Conservation (phyloP, 2,888 invertebrate species). For the Charanyca ferruginea region DNA sequence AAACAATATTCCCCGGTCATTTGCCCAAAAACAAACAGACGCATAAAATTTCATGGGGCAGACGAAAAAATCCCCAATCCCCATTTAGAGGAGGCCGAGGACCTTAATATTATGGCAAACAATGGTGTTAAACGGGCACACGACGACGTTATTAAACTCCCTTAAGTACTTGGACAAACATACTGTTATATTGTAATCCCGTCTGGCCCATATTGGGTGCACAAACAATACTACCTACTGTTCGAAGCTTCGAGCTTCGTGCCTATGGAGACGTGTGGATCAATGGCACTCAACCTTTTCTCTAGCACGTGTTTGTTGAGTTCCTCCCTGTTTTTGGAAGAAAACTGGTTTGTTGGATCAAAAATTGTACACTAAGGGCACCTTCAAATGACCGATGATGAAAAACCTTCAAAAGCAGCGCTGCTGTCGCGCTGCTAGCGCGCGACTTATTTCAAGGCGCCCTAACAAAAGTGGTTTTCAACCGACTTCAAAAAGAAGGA, state of each 20-base stretch:
- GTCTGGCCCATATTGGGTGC: conserved; percentile 40
- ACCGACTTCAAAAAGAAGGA: no score
- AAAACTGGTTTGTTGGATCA: background rate
- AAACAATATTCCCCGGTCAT: conserved; percentile 47
- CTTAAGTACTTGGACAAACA: conserved; percentile 55
- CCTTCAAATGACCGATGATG: no score
- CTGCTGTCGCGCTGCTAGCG: no score
- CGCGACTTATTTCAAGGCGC: no score
- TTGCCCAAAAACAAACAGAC: conserved; percentile 50
- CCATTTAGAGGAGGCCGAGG: conserved; percentile 48
- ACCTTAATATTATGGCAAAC: conserved; percentile 61
- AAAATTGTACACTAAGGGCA: background rate
- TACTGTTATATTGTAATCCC: conserved; percentile 47
- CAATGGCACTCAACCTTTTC: conserved; percentile 50
- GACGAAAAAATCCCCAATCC: conserved; percentile 54
- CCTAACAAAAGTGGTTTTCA: no score
- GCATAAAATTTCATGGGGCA: conserved; percentile 59
- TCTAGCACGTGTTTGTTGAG: background rate
- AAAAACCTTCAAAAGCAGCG: no score
- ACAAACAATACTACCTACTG: conserved; percentile 50
- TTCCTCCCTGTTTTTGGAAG: background rate
- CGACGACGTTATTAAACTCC: conserved; percentile 57
- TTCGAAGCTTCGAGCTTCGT: conserved; percentile 16
- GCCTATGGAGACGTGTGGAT: conserved; percentile 27
- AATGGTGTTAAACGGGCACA: conserved; percentile 59